phyloP scores from a whole-genome alignment of 2,888 invertebrate genomes.

The Allacma fusca region DNA sequence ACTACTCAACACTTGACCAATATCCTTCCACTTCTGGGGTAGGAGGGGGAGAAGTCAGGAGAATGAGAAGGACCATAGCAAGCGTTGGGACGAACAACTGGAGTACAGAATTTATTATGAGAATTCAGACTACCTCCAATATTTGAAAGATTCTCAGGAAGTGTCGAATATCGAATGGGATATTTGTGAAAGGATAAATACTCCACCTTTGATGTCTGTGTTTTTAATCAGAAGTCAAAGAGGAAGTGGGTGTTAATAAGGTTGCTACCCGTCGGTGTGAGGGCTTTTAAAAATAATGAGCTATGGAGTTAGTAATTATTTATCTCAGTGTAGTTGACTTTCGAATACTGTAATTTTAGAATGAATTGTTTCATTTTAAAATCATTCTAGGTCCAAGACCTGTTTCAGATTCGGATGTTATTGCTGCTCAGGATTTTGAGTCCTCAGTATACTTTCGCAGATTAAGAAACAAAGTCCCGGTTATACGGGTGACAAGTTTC shows the following conservation, averaged over 20 bases:
- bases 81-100: conserved; percentile 75
- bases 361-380: not conserved
- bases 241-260: conserved; percentile 83
- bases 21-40: conserved; percentile 32
- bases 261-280: conserved; percentile 76
- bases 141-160: conserved; percentile 73
- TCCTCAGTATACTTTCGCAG: conserved; percentile 63
- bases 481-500: too few species aligned
- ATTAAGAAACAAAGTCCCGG: conserved; percentile 78
- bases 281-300: too few species aligned
- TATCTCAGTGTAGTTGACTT: not conserved
- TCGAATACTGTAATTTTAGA: not conserved
- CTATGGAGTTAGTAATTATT: not conserved
- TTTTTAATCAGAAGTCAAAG: conserved; percentile 86
- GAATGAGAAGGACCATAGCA: conserved; percentile 64
- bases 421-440: conserved; percentile 90
- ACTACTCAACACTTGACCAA: conserved; percentile 76
- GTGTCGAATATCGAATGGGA: conserved; percentile 63
- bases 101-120: conserved; percentile 93
- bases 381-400: conserved; percentile 54
- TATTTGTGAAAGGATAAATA: conserved; percentile 52
- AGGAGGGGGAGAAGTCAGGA: conserved; percentile 4
- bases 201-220: conserved; percentile 36
- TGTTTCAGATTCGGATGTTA: conserved; percentile 88
- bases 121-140: conserved; percentile 94